These are phyloP conservation scores for Zaprionus camerounensis DNA, from an alignment of 1,140 invertebrate species.

Conservation along the genomic window DNA sequence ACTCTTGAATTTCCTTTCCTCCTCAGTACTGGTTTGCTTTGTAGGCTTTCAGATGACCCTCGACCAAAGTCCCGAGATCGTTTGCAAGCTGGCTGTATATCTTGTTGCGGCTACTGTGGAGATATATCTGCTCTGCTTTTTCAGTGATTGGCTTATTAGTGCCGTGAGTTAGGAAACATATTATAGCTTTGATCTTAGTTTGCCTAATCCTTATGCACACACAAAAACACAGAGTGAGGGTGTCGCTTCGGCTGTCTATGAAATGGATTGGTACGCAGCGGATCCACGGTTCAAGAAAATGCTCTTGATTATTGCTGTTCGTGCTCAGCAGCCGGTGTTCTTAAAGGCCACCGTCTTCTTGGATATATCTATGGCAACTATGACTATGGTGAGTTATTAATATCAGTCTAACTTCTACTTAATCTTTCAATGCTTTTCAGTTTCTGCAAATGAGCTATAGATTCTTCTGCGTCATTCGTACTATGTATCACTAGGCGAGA, in stretches of 20 bases:
- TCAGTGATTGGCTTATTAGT: constrained; percentile 16
- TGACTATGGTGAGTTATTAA: constrained; percentile 17
- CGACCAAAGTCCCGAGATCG: constrained; percentile 29
- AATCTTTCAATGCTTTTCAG: background rate
- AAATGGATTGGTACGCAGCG: constrained; percentile 21
- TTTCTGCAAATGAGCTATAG: constrained; percentile 28
- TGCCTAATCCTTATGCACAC: background rate
- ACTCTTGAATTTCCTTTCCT: constrained; percentile 60
- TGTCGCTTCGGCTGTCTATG: constrained; percentile 19
- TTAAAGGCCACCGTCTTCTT: constrained; percentile 26
- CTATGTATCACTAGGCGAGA: constrained; percentile 11
- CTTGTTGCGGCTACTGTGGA: constrained; percentile 36
- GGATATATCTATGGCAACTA: constrained; percentile 23
- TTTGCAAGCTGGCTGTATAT: constrained; percentile 48
- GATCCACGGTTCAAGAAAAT: constrained; percentile 20
- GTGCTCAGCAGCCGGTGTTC: constrained; percentile 24
- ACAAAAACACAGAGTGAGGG: background rate
- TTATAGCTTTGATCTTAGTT: background rate
- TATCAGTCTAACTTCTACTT: background rate
- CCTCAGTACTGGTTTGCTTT: constrained; percentile 65
- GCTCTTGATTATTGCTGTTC: constrained; percentile 12
- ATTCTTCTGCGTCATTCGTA: constrained; percentile 29
- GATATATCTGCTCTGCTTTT: constrained; percentile 21
- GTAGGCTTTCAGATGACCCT: constrained; percentile 70
- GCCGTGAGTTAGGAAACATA: background rate